Evolutionary conservation across 2,113 vertebrate species (phyloP).

Genomic region (Leptodactylus fuscus): DNA sequence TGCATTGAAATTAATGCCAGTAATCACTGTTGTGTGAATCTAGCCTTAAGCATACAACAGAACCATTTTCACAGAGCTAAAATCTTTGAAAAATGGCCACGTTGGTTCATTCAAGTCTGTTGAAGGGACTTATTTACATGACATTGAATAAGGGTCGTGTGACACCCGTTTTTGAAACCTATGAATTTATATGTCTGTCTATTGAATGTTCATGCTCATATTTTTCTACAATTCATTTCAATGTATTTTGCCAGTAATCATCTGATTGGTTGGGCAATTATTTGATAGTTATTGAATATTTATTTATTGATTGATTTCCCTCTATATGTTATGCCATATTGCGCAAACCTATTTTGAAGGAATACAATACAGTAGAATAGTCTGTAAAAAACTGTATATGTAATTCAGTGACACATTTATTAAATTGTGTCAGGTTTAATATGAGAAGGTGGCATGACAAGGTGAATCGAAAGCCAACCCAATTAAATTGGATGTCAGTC

Average conservation of each 20-base stretch:
- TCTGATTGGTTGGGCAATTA: background rate
- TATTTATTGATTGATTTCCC: too few relatives aligned
- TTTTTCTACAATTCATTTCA: too few relatives aligned
- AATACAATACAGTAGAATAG: background rate
- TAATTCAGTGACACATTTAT: conserved; percentile 41
- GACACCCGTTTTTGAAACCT: background rate
- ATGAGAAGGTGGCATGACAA: conserved; percentile 29
- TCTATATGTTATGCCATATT: background rate
- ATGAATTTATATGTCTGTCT: too few relatives aligned
- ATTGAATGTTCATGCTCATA: too few relatives aligned
- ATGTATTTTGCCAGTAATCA: background rate
- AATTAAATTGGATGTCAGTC: conserved; percentile 54
- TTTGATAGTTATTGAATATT: background rate
- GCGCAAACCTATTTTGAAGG: background rate
- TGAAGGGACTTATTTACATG: too few relatives aligned
- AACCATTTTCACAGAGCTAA: too few relatives aligned
- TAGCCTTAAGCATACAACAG: too few relatives aligned
- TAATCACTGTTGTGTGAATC: too few relatives aligned
- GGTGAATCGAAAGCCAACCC: conserved; percentile 48
- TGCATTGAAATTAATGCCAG: too few relatives aligned
- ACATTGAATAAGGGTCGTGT: too few relatives aligned
- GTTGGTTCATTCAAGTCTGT: too few relatives aligned
- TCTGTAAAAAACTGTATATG: conserved; percentile 37
- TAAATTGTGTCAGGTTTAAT: conserved; percentile 49
- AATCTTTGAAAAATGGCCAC: too few relatives aligned